phyloP scores from a whole-genome alignment of 2,888 invertebrate genomes.

The Disparrhopalites patrizii region DNA sequence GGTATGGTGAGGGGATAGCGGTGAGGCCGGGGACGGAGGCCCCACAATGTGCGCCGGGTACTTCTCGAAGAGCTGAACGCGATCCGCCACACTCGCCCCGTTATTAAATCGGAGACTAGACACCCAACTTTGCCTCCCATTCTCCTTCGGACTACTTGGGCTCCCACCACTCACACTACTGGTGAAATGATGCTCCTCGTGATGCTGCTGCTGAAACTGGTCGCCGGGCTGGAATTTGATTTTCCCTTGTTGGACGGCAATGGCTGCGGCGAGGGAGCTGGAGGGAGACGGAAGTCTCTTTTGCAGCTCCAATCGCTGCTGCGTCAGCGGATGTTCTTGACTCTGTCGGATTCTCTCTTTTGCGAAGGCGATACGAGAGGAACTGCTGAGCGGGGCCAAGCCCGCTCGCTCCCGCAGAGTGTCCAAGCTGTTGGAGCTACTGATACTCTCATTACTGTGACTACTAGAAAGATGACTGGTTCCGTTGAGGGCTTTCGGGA shows the following conservation, averaged over 20 bases:
- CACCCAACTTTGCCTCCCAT: slow-evolving; percentile 33
- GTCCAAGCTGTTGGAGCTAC: background rate
- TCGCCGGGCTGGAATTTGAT: slow-evolving; percentile 44
- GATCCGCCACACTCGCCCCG: slow-evolving; percentile 47
- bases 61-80: slow-evolving; percentile 48
- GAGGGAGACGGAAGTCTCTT: slow-evolving; percentile 46
- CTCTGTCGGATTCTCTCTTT: slow-evolving; percentile 63
- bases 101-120: slow-evolving; percentile 40
- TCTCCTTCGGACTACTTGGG: background rate
- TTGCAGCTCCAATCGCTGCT: slow-evolving; percentile 53
- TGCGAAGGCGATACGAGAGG: slow-evolving; percentile 64
- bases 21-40: background rate
- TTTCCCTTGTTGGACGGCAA: slow-evolving; percentile 47
- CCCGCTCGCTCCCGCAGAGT: slow-evolving; percentile 10
- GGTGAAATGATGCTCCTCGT: slow-evolving; percentile 1
- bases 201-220: background rate
- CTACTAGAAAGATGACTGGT: no score
- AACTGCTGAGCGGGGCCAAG: slow-evolving; percentile 31
- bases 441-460: background rate
- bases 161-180: no score
- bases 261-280: slow-evolving; percentile 44
- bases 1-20: background rate
- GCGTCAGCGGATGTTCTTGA: slow-evolving; percentile 53
- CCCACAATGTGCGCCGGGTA: slow-evolving; percentile 41
- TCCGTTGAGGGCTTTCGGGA: slow-evolving; percentile 50